Percentiles rank a stretch among this genome's conserved stretches.
phyloP scores from a whole-genome alignment of 2,113 vertebrate species.

The Anoplopoma fimbria region DNA sequence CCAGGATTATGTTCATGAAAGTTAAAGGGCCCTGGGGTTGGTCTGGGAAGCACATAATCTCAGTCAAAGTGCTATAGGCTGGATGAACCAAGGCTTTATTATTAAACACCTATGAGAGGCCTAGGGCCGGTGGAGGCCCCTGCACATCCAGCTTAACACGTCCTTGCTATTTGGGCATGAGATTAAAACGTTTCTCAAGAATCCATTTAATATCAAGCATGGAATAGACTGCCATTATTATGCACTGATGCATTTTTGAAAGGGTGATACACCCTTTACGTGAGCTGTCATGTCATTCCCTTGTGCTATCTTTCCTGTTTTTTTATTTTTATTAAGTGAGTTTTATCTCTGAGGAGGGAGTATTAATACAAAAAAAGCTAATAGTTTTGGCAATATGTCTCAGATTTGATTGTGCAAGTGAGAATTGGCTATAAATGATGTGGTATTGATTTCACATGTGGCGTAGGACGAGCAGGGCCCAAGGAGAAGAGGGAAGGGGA shows the following conservation, averaged over 20 bases:
- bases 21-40: constrained; percentile 78
- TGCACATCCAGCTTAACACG: constrained; percentile 69
- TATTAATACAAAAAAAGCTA: constrained; percentile 58
- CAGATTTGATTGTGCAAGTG: constrained; percentile 79
- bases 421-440: constrained; percentile 79
- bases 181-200: constrained; percentile 70
- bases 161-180: constrained; percentile 75
- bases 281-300: constrained; percentile 50
- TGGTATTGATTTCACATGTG: constrained; percentile 85
- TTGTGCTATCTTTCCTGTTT: constrained; percentile 35
- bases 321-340: constrained; percentile 23
- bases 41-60: constrained; percentile 81
- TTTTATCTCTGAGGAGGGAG: constrained; percentile 65
- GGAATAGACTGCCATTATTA: constrained; percentile 42
- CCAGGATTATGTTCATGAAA: constrained; percentile 82
- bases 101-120: constrained; percentile 84
- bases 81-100: constrained; percentile 81
- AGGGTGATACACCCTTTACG: constrained; percentile 47
- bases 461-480: constrained; percentile 54
- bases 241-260: constrained; percentile 35
- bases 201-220: constrained; percentile 48
- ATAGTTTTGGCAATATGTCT: constrained; percentile 76
- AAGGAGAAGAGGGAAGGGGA: constrained; percentile 55
- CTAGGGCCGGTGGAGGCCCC: constrained; percentile 57
- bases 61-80: constrained; percentile 66